Base-by-base conservation (phyloP, 2,797 vertebrate genomes). In the Hemibagrus guttatus region DNA sequence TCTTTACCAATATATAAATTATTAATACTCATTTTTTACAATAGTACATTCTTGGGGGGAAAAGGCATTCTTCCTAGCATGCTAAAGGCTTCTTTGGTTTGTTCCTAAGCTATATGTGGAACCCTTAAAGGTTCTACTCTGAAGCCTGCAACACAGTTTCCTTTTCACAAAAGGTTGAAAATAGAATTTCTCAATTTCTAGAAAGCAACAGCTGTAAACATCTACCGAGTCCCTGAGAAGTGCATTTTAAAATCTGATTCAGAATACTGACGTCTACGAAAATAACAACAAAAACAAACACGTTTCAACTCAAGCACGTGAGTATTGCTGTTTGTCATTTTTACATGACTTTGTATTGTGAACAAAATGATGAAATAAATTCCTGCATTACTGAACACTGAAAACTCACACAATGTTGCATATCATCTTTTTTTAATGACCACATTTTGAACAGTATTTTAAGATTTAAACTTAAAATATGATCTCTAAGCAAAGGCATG, bases 1-100 rank as follows among this genome's bases (percentile, higher is more conserved):
- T 64, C 26, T 81, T 64, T 81, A 81, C 17, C 61, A n/a, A 81
- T 63, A 59, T 19, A 81, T 81, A 14, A 64, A 28, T 64, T 81
- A 81, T 49, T 64, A 28, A 64, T 64, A 64, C 9, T n/a, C 3
- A 42, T 28, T 81, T 81, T 59, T 81, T 64, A 12, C 28, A 35
- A n/a, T 11, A 26, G 26, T 52, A 23, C 26, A 80, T n/a, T 61
- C 13, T 16, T n/a, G n/a, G 75, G 4, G 42, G 14, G 26, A 16
- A 42, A 42, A 46, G 0, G 5, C 46, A 49, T 39, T 59, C 19
- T 59, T 23, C 21, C 4, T 28, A 2, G 76, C 17, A 46, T 46
- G 14, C 21, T 46, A 63, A 81, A 63, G 14, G 14, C 23, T 46
- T 46, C 26, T 46, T 16, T n/a, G 3, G 39, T 63, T 81, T 64